Evolutionary conservation across 2,113 vertebrate genomes (phyloP), one percentile per base, ranked within the genome.

Genomic region (Carassius gibelio): DNA sequence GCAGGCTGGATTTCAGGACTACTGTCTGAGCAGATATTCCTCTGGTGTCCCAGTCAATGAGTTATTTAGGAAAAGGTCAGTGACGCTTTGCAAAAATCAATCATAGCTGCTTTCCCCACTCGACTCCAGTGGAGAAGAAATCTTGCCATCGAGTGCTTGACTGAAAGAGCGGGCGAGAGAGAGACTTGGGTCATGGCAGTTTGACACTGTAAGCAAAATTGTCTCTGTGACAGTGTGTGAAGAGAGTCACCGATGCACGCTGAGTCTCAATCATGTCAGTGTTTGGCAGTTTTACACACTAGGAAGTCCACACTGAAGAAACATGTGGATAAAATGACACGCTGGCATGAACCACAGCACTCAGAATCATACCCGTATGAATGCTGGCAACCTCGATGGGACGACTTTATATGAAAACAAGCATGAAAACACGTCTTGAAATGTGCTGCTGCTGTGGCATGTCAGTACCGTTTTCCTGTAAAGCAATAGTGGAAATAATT

Each of bases 31-130:
- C 75, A 23, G 75, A 75, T 72, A 48, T 81, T 50, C 23, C 78
- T 50, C 78, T 66, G 80, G 8, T 34, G 80, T 26, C 45, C 80
- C 4, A 69, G 62, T 82, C 15, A 82, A 82, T 69, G 64, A 69
- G 59, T 77, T 69, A 3, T 80, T 84, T 80, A 66, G 55, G 7
- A 64, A 74, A 87, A 87, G 82, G 86, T 87, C 86, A 84, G 34
- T 19, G 10, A 36, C 5, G 62, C 76, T 84, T 45, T 78, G 48
- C 57, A 68, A 68, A 81, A 84, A 87, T 84, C 68, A 80, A 80
- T 78, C 34, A 17, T 19, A 34, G 19, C 69, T 74, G 14, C 75
- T 34, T 83, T 84, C 75, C 17, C 66, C 30, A 30, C 42, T 62
- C 30, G 61, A 79, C 76, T 52, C 75, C 48, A 9, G 48, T 9